Percentiles rank a stretch among this genome's conserved stretches.
Conservation (phyloP, 2,113 vertebrate genomes). For the Cheirogaleus medius region DNA sequence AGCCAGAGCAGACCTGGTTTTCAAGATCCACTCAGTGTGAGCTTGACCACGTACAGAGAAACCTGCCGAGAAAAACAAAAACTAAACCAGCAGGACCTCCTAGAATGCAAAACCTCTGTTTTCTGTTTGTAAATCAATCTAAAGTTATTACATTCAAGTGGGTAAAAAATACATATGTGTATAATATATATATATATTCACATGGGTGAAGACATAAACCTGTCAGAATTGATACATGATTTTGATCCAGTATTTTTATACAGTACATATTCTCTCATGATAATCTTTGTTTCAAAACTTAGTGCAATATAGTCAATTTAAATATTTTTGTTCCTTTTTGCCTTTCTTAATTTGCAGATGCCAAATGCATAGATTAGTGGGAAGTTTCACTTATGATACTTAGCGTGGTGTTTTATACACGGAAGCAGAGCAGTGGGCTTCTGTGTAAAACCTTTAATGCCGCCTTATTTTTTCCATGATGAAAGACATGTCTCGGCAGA, state of each 20-base stretch:
- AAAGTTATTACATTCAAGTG: neutral
- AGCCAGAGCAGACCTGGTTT: neutral
- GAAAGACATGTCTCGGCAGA: neutral
- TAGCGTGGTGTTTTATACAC: neutral
- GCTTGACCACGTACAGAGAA: neutral
- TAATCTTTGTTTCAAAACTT: neutral
- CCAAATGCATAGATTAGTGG: neutral
- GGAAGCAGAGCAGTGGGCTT: neutral
- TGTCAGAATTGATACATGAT: neutral
- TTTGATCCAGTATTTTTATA: neutral
- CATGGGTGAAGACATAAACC: too few relatives aligned
- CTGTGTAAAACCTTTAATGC: neutral
- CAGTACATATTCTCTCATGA: neutral
- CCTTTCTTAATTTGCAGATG: neutral
- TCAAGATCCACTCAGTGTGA: neutral
- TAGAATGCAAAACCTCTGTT: neutral
- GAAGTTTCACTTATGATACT: neutral
- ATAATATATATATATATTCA: accelerated
- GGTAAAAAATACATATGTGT: neutral
- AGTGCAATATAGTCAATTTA: neutral
- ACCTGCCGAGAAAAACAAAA: neutral
- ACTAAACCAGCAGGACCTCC: neutral
- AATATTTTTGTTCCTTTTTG: too few relatives aligned
- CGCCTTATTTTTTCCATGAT: neutral
- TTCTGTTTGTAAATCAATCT: neutral